phyloP scores from a whole-genome alignment of 2,113 vertebrate genomes.

The Sitta europaea region DNA sequence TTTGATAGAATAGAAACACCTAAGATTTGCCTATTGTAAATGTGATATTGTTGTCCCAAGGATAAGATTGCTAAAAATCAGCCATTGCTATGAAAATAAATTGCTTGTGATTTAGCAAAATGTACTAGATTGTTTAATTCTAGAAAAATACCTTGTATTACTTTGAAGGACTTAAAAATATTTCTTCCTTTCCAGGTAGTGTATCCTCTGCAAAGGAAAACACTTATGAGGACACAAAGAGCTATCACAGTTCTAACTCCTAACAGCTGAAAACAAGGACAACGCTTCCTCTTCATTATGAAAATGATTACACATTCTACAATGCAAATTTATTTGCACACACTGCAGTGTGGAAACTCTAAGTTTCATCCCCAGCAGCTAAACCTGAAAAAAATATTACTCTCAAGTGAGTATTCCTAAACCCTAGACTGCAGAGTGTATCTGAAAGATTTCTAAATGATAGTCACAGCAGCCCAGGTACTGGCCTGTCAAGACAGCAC shows the following conservation, averaged over 20 bases:
- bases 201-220: neutral
- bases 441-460: constrained; percentile 30
- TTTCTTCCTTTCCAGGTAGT: neutral
- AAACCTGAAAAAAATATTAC: neutral
- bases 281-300: neutral
- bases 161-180: neutral
- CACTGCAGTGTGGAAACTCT: neutral
- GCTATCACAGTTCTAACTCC: neutral
- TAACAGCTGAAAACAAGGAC: constrained; percentile 7
- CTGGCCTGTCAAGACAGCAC: neutral
- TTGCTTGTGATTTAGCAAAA: neutral
- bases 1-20: neutral
- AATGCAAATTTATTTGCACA: neutral
- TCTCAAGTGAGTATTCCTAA: neutral
- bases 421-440: neutral
- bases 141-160: neutral
- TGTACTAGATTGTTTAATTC: neutral
- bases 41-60: neutral
- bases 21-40: neutral
- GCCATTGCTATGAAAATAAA: neutral
- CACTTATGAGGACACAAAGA: neutral
- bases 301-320: neutral
- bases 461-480: neutral
- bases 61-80: neutral
- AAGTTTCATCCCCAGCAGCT: constrained; percentile 1